A percentile compares a stretch with the other conserved stretches of the same genome.
phyloP scores from a whole-genome alignment of 2,888 invertebrate genomes.

The Troides helena region DNA sequence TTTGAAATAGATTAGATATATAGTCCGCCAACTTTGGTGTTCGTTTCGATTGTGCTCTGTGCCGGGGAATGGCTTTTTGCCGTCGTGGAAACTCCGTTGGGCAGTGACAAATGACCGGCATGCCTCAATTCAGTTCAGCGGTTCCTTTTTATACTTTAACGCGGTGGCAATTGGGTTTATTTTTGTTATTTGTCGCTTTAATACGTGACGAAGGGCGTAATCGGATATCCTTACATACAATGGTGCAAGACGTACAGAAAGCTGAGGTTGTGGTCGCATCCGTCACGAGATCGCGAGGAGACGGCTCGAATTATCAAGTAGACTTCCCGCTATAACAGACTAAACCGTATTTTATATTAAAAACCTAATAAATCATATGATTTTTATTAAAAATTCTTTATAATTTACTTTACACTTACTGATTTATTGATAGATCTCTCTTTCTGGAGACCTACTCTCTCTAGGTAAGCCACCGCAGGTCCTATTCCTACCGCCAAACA shows the following conservation, averaged over 20 bases:
- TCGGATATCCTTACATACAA: constrained; percentile 29
- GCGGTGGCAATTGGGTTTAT: constrained; percentile 11
- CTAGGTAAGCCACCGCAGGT: too few relatives aligned
- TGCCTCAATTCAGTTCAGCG: constrained; percentile 13
- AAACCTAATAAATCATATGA: too few relatives aligned
- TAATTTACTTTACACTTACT: too few relatives aligned
- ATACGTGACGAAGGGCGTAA: constrained; percentile 24
- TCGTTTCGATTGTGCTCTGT: constrained; percentile 30
- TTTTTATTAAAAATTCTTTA: too few relatives aligned
- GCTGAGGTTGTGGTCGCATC: constrained; percentile 23
- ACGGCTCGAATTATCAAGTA: constrained; percentile 21
- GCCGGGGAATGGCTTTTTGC: constrained; percentile 31
- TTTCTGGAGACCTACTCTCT: too few relatives aligned
- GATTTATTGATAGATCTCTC: too few relatives aligned
- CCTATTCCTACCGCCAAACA: too few relatives aligned
- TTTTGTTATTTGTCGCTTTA: constrained; percentile 1
- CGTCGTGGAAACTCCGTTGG: constrained; percentile 27
- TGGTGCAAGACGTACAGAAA: constrained; percentile 25
- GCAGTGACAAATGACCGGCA: constrained; percentile 34
- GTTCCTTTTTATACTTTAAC: constrained; percentile 8
- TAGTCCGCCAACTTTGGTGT: constrained; percentile 31
- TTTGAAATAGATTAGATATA: constrained; percentile 32
- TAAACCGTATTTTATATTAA: too few relatives aligned
- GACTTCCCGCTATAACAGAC: constrained; percentile 3
- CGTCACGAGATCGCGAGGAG: constrained; percentile 16